Evolutionary conservation across 2,888 invertebrate genomes (phyloP).

Genomic region (Drosophila kanekoi): DNA sequence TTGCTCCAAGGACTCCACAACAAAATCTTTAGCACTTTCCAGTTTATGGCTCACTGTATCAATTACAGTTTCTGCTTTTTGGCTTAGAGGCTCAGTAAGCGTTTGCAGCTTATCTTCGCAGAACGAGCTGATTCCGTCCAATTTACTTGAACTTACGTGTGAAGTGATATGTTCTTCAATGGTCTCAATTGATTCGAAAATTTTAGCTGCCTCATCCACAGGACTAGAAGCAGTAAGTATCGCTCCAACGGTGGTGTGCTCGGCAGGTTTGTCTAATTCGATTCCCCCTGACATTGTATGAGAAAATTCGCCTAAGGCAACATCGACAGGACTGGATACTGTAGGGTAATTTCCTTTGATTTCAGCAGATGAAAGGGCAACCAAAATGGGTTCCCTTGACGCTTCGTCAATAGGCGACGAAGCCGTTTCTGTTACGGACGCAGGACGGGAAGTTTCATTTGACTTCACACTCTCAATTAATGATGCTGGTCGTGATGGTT

Average conservation of each 20-base stretch:
- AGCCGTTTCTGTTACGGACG: slow-evolving; percentile 56
- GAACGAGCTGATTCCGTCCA: slow-evolving; percentile 24
- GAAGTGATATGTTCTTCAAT: slow-evolving; percentile 53
- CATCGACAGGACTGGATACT: slow-evolving; percentile 70
- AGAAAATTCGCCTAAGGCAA: slow-evolving; percentile 70
- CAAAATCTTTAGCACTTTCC: slow-evolving; percentile 44
- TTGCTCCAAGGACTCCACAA: slow-evolving; percentile 37
- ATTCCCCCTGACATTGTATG: slow-evolving; percentile 19
- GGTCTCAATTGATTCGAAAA: slow-evolving; percentile 34
- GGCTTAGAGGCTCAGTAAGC: slow-evolving; percentile 20
- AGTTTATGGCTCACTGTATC: slow-evolving; percentile 30
- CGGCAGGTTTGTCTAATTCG: slow-evolving; percentile 57
- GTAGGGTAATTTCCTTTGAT: slow-evolving; percentile 56
- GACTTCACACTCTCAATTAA: slow-evolving; percentile 31
- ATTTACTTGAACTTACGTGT: slow-evolving; percentile 16
- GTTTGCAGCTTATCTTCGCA: slow-evolving; percentile 29
- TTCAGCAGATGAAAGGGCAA: slow-evolving; percentile 6
- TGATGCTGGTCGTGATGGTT: slow-evolving; percentile 49
- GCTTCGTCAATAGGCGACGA: slow-evolving; percentile 82
- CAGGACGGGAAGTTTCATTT: slow-evolving; percentile 37
- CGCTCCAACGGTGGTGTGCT: slow-evolving; percentile 46
- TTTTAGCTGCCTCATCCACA: slow-evolving; percentile 56
- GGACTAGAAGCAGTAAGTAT: slow-evolving; percentile 71
- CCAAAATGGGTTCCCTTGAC: slow-evolving; percentile 32
- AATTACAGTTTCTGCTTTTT: slow-evolving; percentile 26